phyloP scores from a whole-genome alignment of 2,113 vertebrate genomes.

The Zosterops japonicus region DNA sequence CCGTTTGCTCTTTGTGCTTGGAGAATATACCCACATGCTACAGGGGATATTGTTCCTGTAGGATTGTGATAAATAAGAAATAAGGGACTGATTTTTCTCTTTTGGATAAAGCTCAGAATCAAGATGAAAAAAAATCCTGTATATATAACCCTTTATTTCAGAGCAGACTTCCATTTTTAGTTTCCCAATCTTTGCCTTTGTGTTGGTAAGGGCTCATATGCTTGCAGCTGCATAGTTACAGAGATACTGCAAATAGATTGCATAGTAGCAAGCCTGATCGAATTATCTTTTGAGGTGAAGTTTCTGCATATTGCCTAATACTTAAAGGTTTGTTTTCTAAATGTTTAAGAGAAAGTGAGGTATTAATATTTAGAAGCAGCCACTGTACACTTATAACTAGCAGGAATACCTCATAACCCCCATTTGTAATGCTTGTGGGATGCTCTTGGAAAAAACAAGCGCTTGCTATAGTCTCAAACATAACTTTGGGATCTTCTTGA shows the following conservation, averaged over 20 bases:
- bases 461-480: background rate
- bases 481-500: background rate
- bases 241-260: background rate
- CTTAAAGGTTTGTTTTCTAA: background rate
- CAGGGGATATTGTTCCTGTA: background rate
- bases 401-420: background rate
- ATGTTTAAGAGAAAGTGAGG: background rate
- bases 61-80: background rate
- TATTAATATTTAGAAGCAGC: background rate
- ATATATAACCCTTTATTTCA: background rate
- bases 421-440: background rate
- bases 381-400: background rate
- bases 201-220: background rate
- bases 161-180: background rate
- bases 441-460: conserved; percentile 26
- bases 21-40: background rate
- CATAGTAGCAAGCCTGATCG: background rate
- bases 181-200: conserved; percentile 12
- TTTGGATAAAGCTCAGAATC: background rate
- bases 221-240: background rate
- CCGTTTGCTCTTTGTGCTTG: background rate
- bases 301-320: background rate
- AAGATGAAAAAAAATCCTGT: background rate
- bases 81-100: background rate
- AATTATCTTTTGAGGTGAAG: background rate